A percentile compares a stretch with the other conserved stretches of the same genome.
Conservation (phyloP, 1,140 invertebrate species). For the Zophobas morio region DNA sequence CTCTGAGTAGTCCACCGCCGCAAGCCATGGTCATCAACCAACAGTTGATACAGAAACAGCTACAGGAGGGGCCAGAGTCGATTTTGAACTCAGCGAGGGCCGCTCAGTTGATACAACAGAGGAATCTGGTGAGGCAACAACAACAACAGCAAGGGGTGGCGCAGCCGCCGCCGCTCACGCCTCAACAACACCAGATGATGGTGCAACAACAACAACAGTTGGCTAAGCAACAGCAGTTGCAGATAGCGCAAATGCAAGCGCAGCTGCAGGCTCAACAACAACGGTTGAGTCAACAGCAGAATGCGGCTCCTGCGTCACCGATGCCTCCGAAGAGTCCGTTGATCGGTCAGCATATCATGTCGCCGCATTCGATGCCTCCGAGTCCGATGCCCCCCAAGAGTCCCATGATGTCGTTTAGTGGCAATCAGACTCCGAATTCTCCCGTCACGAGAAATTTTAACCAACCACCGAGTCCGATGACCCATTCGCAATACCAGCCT, state of each 20-base stretch:
- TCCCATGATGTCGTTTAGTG: conserved; percentile 61
- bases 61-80: conserved; percentile 60
- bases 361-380: conserved; percentile 73
- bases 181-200: conserved; percentile 71
- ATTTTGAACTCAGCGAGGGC: conserved; percentile 61
- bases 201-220: conserved; percentile 71
- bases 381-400: conserved; percentile 67
- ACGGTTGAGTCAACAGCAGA: conserved; percentile 68
- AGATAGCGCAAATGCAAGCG: conserved; percentile 70
- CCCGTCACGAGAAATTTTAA: conserved; percentile 74
- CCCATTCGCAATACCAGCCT: conserved; percentile 70
- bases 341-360: conserved; percentile 69
- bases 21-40: conserved; percentile 62
- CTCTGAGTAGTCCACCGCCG: conserved; percentile 64
- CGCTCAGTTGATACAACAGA: conserved; percentile 67
- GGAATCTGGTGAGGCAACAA: conserved; percentile 68
- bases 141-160: conserved; percentile 71
- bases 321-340: conserved; percentile 70
- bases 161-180: conserved; percentile 71
- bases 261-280: conserved; percentile 66
- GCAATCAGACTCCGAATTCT: conserved; percentile 74
- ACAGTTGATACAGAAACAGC: conserved; percentile 63
- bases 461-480: conserved; percentile 71
- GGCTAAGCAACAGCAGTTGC: conserved; percentile 69
- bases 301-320: conserved; percentile 68